These are phyloP conservation scores for Ptyas mucosa DNA, from an alignment of 2,113 vertebrate species.

Conservation along the genomic window DNA sequence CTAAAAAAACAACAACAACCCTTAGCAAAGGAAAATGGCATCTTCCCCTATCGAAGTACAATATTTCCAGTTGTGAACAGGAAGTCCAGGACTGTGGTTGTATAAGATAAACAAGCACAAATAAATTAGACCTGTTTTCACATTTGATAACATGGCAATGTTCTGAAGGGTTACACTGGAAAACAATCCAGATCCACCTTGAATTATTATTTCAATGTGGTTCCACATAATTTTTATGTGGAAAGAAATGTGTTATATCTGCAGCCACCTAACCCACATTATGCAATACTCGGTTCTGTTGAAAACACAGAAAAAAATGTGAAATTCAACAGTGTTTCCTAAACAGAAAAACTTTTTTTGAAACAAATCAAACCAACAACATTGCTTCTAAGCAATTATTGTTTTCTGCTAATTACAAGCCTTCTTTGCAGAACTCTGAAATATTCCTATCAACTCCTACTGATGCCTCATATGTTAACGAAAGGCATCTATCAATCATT, in stretches of 20 bases:
- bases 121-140: not conserved
- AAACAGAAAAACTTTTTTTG: not conserved
- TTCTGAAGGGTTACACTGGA: not conserved
- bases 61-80: not conserved
- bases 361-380: not conserved
- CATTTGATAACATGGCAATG: not conserved
- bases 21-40: not conserved
- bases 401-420: not conserved
- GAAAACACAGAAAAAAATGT: not conserved
- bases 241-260: not conserved
- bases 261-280: not conserved
- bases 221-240: no score
- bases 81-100: not conserved
- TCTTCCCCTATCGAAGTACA: not conserved
- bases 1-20: not conserved
- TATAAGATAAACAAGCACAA: not conserved
- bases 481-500: not conserved
- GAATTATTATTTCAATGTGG: not conserved
- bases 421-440: not conserved
- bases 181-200: not conserved
- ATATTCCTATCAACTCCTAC: not conserved
- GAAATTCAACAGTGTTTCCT: not conserved
- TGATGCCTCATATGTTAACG: not conserved
- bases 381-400: not conserved
- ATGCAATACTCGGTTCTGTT: not conserved